A percentile compares a stretch with the other conserved stretches of the same genome.
These are phyloP conservation scores for Drosophila pseudotalamancana DNA, from an alignment of 2,888 invertebrate genomes.

Conservation along the genomic window DNA sequence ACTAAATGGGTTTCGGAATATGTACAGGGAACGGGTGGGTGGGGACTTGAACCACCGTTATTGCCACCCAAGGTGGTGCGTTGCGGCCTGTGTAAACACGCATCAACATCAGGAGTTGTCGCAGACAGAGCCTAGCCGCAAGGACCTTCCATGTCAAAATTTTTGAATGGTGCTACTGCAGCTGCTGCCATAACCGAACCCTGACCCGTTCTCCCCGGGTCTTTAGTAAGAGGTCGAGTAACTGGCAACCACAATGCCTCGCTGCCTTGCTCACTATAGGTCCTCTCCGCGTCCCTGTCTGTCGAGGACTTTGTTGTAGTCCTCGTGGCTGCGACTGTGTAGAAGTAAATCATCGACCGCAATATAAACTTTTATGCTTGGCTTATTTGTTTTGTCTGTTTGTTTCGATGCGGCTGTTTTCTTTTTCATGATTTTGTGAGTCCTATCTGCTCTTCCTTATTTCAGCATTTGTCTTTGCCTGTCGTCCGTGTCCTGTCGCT, in stretches of 20 bases:
- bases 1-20: conserved; percentile 83
- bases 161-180: conserved; percentile 72
- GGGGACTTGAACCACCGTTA: conserved; percentile 7
- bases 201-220: conserved; percentile 15
- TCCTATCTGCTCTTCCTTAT: conserved; percentile 26
- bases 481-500: conserved; percentile 19
- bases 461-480: conserved; percentile 41
- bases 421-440: conserved; percentile 55
- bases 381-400: conserved; percentile 77
- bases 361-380: conserved; percentile 78
- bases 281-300: not conserved
- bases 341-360: conserved; percentile 76
- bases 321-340: conserved; percentile 30
- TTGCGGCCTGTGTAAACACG: conserved; percentile 59
- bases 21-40: no score
- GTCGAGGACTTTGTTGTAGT: conserved; percentile 21
- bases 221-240: conserved; percentile 45
- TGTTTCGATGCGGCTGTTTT: conserved; percentile 53
- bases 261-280: not conserved
- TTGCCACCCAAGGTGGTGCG: conserved; percentile 43
- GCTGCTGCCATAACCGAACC: conserved; percentile 54
- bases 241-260: conserved; percentile 56
- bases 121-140: conserved; percentile 58
- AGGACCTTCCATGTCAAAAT: conserved; percentile 65
- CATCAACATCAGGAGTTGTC: conserved; percentile 54